These are phyloP conservation scores for Notolepis coatsorum DNA, from an alignment of 2,797 vertebrate genomes.

Conservation along the genomic window DNA sequence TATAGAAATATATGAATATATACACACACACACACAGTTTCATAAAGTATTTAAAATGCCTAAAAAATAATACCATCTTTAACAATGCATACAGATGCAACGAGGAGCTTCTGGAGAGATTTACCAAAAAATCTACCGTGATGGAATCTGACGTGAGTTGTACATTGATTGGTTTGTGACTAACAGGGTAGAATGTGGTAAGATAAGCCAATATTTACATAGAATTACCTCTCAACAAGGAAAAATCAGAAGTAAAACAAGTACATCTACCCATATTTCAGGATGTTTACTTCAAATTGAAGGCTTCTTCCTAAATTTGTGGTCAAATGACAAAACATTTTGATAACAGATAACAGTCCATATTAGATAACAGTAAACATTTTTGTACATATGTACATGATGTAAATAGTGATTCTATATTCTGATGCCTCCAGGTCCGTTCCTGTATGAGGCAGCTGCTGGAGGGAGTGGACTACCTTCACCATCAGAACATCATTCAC, in stretches of 20 bases:
- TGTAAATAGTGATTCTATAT: slow-evolving; percentile 14
- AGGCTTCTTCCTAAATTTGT: no score
- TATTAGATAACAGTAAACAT: no score
- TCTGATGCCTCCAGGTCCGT: slow-evolving; percentile 79
- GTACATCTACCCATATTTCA: no score
- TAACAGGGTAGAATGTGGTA: no score
- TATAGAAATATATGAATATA: slow-evolving; percentile 5
- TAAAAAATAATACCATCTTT: slow-evolving; percentile 77
- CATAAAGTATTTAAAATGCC: slow-evolving; percentile 17
- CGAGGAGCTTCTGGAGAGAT: slow-evolving; percentile 93
- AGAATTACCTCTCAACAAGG: no score
- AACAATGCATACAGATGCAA: slow-evolving; percentile 86
- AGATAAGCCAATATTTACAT: no score
- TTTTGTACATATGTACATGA: not conserved
- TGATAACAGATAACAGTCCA: no score
- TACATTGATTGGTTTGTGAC: not conserved
- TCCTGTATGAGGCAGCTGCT: slow-evolving; percentile 90
- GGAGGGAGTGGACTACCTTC: slow-evolving; percentile 89
- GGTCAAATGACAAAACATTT: no score
- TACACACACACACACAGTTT: not conserved
- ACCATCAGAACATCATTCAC: slow-evolving; percentile 83
- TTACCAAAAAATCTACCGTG: slow-evolving; percentile 87
- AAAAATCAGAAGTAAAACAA: no score
- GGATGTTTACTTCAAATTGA: no score
- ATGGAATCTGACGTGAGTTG: slow-evolving; percentile 92